These are phyloP conservation scores for Leptopilina drosophilae DNA, from an alignment of 2,888 invertebrate species.

Conservation along the genomic window DNA sequence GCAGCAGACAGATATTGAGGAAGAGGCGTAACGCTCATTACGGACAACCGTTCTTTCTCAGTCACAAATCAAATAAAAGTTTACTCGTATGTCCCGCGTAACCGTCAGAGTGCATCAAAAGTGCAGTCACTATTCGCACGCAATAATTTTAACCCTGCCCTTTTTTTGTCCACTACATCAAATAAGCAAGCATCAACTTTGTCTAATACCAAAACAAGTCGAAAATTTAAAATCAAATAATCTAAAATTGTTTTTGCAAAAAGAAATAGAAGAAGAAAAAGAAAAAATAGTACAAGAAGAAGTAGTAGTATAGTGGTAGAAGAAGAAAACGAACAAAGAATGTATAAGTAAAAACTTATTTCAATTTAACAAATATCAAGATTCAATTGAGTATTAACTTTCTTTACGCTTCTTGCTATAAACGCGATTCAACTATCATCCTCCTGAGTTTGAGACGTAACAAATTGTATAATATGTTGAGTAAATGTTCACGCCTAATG, in stretches of 20 bases:
- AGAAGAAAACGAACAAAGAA: no score
- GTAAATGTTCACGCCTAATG: constrained; percentile 24
- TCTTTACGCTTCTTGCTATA: background rate
- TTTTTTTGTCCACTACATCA: background rate
- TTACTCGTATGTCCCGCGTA: constrained; percentile 55
- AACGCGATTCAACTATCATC: background rate
- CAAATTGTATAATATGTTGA: constrained; percentile 14
- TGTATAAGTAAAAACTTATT: no score
- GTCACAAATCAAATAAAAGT: constrained; percentile 72
- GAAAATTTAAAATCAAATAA: no score
- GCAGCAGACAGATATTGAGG: constrained; percentile 70
- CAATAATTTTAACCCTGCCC: constrained; percentile 44
- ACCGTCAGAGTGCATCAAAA: constrained; percentile 43
- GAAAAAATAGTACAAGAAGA: no score
- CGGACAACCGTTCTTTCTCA: constrained; percentile 62
- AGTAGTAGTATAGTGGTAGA: no score
- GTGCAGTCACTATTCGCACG: constrained; percentile 42
- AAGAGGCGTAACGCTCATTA: constrained; percentile 71
- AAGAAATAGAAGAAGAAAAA: no score
- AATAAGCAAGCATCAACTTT: background rate
- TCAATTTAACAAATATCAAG: no score
- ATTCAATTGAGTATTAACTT: background rate
- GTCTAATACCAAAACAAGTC: no score
- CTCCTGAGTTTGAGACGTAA: background rate
- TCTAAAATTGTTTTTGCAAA: no score